Evolutionary conservation across 2,113 vertebrate genomes (phyloP).

Genomic region (Sardina pilchardus): DNA sequence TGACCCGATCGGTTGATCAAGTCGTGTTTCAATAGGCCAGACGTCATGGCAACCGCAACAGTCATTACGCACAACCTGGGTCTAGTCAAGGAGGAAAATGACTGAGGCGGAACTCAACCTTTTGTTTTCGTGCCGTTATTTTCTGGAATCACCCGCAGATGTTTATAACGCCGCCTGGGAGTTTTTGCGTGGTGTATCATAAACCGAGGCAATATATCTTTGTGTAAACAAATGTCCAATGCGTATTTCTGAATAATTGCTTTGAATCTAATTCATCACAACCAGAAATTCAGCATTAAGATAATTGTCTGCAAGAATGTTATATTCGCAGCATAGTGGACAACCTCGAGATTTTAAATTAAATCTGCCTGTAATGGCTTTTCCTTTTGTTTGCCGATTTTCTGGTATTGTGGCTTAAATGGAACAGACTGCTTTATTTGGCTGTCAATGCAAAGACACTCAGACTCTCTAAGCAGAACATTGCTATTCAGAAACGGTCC

Average conservation of each 20-base stretch:
- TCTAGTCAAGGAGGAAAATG: not conserved
- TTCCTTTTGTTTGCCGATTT: not conserved
- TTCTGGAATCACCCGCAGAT: not conserved
- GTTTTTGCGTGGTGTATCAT: not conserved
- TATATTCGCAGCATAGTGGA: not conserved
- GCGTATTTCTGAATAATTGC: not conserved
- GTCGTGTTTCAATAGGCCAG: not conserved
- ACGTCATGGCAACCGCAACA: not conserved
- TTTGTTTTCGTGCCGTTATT: not conserved
- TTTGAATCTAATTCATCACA: not conserved
- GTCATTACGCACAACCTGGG: not conserved
- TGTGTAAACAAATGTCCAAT: constrained; percentile 15
- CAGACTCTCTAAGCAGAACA: not conserved
- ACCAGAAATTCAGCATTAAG: not conserved
- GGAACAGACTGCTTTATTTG: not conserved
- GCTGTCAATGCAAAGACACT: not conserved
- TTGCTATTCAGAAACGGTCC: not conserved
- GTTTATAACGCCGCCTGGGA: not conserved
- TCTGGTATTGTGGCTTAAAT: not conserved
- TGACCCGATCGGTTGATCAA: not conserved
- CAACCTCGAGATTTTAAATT: not conserved
- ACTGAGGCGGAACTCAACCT: not conserved
- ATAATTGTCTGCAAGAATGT: not conserved
- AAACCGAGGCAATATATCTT: not conserved
- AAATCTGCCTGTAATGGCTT: not conserved